phyloP scores from a whole-genome alignment of 2,797 vertebrate species.

The Hippopotamyrus pictus region DNA sequence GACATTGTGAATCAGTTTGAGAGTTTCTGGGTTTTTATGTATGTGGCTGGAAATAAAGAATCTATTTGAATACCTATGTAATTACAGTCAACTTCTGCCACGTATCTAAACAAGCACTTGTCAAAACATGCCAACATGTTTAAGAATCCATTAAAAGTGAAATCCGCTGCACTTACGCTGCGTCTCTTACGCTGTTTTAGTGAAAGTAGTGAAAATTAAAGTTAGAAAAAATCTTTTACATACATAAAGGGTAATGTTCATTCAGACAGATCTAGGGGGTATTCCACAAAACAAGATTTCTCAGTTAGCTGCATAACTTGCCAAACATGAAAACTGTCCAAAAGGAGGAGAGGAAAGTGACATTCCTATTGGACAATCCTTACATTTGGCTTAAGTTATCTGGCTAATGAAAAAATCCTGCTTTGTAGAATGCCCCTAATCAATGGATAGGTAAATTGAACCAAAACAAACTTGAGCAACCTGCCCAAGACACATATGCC shows the following conservation, averaged over 20 bases:
- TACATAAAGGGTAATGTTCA: background rate
- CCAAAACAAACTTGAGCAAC: background rate
- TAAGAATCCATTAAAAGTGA: background rate
- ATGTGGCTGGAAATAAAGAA: background rate
- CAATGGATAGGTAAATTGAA: background rate
- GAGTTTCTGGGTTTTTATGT: background rate
- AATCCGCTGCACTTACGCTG: background rate
- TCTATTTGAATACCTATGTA: conserved; percentile 1
- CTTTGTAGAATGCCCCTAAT: background rate
- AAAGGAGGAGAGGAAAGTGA: background rate
- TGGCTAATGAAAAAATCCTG: background rate
- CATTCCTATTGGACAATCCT: background rate
- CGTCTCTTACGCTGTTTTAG: no score
- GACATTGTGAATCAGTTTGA: background rate
- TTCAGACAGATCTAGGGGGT: background rate
- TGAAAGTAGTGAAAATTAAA: background rate
- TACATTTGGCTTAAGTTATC: background rate
- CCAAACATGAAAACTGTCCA: background rate
- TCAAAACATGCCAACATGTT: background rate
- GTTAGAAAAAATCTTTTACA: background rate
- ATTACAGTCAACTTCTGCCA: background rate
- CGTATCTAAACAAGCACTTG: conserved; percentile 12
- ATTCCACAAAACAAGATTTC: background rate
- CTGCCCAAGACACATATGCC: background rate
- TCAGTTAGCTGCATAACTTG: background rate